A percentile compares a stretch with the other conserved stretches of the same genome.
Evolutionary conservation across 2,113 vertebrate species (phyloP).

Genomic region (Bubo blakistoni): DNA sequence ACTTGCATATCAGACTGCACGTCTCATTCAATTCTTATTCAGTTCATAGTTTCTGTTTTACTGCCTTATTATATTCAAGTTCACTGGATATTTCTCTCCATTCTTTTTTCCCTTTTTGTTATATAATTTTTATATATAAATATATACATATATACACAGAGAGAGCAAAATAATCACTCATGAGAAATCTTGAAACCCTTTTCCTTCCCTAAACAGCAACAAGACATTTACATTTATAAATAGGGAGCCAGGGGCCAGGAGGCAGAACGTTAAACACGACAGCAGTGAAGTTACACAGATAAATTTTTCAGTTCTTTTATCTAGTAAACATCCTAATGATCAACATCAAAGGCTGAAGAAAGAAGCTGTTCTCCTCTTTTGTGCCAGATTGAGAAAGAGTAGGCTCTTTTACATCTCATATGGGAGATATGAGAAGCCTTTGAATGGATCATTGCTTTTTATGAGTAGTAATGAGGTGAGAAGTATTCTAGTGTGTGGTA

Average conservation of each 20-base stretch:
- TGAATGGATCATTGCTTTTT: slow-evolving; percentile 87
- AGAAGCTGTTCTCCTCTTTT: slow-evolving; percentile 58
- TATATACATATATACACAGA: neutral
- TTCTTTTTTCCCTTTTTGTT: neutral
- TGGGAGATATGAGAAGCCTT: slow-evolving; percentile 79
- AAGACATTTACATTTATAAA: slow-evolving; percentile 46
- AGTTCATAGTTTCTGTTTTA: slow-evolving; percentile 36
- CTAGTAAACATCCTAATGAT: slow-evolving; percentile 81
- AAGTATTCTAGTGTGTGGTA: slow-evolving; percentile 88
- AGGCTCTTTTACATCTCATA: slow-evolving; percentile 73
- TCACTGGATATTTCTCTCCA: slow-evolving; percentile 5
- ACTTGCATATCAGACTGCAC: neutral
- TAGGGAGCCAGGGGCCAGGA: neutral
- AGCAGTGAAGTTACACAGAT: slow-evolving; percentile 77
- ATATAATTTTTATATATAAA: neutral
- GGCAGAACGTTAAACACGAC: slow-evolving; percentile 59
- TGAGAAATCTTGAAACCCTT: slow-evolving; percentile 5
- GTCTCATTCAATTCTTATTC: slow-evolving; percentile 33
- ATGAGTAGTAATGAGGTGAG: slow-evolving; percentile 90
- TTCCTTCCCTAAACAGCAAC: slow-evolving; percentile 33
- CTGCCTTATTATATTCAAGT: neutral
- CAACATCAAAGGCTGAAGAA: slow-evolving; percentile 77
- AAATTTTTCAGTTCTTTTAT: slow-evolving; percentile 78
- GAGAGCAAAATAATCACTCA: neutral
- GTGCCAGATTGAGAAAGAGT: slow-evolving; percentile 63